Conservation (phyloP, 2,888 invertebrate species). For the Epirrita christyi region DNA sequence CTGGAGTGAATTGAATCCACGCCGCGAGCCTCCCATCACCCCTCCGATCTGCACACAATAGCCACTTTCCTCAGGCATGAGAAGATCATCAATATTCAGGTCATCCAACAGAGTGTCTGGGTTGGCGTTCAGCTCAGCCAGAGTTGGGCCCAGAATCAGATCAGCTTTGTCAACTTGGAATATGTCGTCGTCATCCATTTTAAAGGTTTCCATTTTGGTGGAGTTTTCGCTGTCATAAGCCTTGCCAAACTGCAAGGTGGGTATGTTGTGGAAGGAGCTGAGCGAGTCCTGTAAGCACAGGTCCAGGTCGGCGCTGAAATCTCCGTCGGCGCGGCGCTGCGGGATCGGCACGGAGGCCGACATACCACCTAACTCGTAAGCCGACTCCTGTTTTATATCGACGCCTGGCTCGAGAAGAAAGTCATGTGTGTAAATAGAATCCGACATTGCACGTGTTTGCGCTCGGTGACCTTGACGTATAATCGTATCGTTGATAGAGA, state of each 20-base stretch:
- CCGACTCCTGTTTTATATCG: constrained; percentile 86
- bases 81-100: constrained; percentile 93
- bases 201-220: constrained; percentile 86
- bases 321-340: constrained; percentile 77
- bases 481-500: constrained; percentile 79
- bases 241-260: constrained; percentile 69
- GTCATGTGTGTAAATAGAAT: constrained; percentile 86
- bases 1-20: constrained; percentile 52
- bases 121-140: constrained; percentile 94
- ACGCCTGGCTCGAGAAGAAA: constrained; percentile 86
- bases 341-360: constrained; percentile 88
- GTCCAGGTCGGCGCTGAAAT: constrained; percentile 84
- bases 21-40: constrained; percentile 73
- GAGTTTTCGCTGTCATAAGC: constrained; percentile 71
- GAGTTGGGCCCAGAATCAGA: constrained; percentile 92
- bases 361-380: constrained; percentile 73
- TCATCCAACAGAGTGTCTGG: constrained; percentile 93
- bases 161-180: constrained; percentile 95
- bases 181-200: constrained; percentile 95
- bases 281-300: constrained; percentile 81
- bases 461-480: constrained; percentile 78
- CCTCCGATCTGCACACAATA: constrained; percentile 82
- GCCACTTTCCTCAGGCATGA: constrained; percentile 88
- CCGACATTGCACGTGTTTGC: constrained; percentile 86
- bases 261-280: constrained; percentile 71